Evolutionary conservation across 2,888 invertebrate species (phyloP), one percentile per base, ranked within the genome.

Genomic region (Drosophila quinaria): DNA sequence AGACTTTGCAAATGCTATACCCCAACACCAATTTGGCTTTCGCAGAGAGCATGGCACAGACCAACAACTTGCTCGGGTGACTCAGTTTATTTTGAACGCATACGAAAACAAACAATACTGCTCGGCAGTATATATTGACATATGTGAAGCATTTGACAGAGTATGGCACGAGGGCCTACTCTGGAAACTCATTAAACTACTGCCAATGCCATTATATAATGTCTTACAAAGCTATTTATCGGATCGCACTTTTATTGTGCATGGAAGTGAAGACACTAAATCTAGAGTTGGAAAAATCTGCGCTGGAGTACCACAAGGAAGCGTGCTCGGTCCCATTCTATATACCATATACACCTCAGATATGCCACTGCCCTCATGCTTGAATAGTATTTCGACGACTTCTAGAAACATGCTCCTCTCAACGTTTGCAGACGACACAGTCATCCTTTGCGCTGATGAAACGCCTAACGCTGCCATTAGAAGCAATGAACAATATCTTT

Each of bases 121-220:
- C n/a, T 37, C 47, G 13, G 56, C 56, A 4, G 46, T 47, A 2
- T 46, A 11, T 13, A 33, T 58, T 0, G 56, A 58, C 10, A 25
- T 58, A 9, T 4, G 17, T 2, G 35, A 58, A 10, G 56, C 56
- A 0, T 58, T 58, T 9, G 56, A 58, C 6, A 42, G 50, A 4
- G 60, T 61, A 19, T 60, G 60, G 60, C 51, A 60, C 42, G 19
- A 39, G 15, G 59, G 59, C n/a, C 39, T 59, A 8, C 15, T 39
- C 3, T 31, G 50, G n/a, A 60, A 60, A 35, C 31, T 51, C 4
- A 51, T 41, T 4, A 44, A 15, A 3, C 6, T 10, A 3, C 15
- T 60, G 3, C 44, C 60, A 15, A 10, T 15, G 10, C 4, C 19
- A 11, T 35, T 42, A 35, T 51, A 9, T 13, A 22, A 51, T 17